Conservation (phyloP, 2,888 invertebrate species). For the Amblyjoppa fuscipennis region DNA sequence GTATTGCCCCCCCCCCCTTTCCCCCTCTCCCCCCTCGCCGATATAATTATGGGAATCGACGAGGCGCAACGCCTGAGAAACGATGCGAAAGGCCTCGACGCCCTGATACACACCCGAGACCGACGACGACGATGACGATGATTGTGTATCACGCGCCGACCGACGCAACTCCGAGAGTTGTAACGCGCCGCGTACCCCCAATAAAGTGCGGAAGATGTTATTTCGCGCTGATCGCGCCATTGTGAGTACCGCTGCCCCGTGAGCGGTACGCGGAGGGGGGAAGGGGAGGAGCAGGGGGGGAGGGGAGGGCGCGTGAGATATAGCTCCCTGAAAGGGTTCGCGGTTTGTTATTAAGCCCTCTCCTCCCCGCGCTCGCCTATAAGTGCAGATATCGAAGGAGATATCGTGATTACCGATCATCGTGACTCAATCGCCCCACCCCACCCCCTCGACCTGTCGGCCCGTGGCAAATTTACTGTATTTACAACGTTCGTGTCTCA, state of each 20-base stretch:
- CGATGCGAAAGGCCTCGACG: constrained; percentile 60
- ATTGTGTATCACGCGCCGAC: constrained; percentile 55
- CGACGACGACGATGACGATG: constrained; percentile 47
- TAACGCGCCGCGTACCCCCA: constrained; percentile 59
- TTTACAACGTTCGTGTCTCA: constrained; percentile 36
- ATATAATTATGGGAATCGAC: constrained; percentile 74
- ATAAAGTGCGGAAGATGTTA: constrained; percentile 77
- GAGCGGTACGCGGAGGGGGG: constrained; percentile 68
- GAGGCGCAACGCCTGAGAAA: constrained; percentile 61
- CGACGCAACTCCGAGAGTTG: constrained; percentile 36
- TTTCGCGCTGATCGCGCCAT: constrained; percentile 72
- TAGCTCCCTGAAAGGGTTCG: constrained; percentile 76
- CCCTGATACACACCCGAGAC: constrained; percentile 18
- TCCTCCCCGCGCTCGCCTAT: constrained; percentile 3
- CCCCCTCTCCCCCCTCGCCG: not conserved
- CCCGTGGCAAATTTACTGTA: constrained; percentile 60
- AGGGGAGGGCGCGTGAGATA: constrained; percentile 71
- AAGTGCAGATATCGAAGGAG: constrained; percentile 66
- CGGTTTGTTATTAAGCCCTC: constrained; percentile 78
- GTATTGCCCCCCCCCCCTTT: constrained; percentile 23
- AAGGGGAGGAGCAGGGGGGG: constrained; percentile 38
- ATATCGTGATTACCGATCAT: constrained; percentile 78
- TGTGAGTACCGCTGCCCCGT: constrained; percentile 67
- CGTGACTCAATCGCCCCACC: constrained; percentile 73
- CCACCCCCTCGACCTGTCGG: constrained; percentile 33